Base-by-base conservation (phyloP, 2,113 vertebrate species). In the Ophthalmolycus amberensis region DNA sequence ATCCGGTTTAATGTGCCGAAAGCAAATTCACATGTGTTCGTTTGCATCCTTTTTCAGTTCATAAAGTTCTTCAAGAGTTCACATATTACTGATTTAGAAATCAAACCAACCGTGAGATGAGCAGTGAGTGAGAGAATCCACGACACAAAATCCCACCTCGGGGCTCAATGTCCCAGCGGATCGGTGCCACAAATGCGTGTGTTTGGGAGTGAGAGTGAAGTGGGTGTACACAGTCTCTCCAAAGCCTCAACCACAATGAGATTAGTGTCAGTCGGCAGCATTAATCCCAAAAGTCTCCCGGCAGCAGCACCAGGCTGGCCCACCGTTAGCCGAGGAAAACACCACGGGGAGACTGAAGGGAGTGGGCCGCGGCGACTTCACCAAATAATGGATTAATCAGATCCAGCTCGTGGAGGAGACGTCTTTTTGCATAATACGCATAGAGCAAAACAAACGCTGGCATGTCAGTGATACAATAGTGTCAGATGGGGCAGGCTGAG, bases 211-310 rank as follows among this genome's bases (percentile, higher is more conserved):
- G 87, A 92, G 86, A 91, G 91, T 89, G 78, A 93, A 90, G 90
- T 91, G 88, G 90, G 77, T 89, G 90, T 77, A 83, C 86, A 84
- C 72, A 67, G 90, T 88, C 91, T 90, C 81, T 90, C 91, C 88
- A 94, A 94, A 94, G 92, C 94, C 82, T 90, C 85, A 77, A 90
- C 89, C 90, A 93, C 92, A 94, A 92, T 94, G 90, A 93, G 94
- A 95, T 95, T 95, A 95, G 91, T 81, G 92, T 93, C 93, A 93
- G 85, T 91, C 91, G 91, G 74, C 90, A 85, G 87, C 86, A 85
- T 91, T 95, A 94, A 95, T 95, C 94, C 93, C 89, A 84, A 75
- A 79, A 89, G 91, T 89, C 88, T 91, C 85, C 84, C 76, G 56
- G 88, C 90, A 86, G 88, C 71, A 48, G 85, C 90, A 84, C 54